Conservation (phyloP, 2,888 invertebrate genomes). For the Epistrophe eligans region DNA sequence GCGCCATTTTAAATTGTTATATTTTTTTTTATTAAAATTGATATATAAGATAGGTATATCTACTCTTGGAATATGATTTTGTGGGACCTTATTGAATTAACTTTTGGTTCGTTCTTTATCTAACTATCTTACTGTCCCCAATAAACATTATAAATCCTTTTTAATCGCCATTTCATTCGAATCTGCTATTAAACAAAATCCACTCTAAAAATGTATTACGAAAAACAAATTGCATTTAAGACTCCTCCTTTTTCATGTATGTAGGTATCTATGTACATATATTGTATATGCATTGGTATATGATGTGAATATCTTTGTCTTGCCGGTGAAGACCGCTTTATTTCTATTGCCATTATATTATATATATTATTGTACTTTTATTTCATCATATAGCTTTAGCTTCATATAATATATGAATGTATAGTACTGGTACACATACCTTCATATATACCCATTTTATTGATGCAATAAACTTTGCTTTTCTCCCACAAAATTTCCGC, state of each 20-base stretch:
- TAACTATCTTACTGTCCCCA: not conserved
- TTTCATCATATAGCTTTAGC: conserved; percentile 28
- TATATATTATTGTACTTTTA: conserved; percentile 16
- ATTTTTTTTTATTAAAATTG: no score
- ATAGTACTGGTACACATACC: not conserved
- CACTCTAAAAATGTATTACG: conserved; percentile 47
- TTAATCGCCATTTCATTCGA: conserved; percentile 7
- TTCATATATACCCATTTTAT: conserved; percentile 37
- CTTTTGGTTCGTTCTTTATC: not conserved
- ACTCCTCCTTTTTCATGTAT: conserved; percentile 64
- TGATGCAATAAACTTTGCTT: conserved; percentile 67
- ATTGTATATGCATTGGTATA: not conserved
- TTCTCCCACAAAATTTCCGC: conserved; percentile 26
- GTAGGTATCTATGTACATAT: not conserved
- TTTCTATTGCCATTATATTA: conserved; percentile 32
- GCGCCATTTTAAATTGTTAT: no score
- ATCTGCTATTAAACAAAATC: conserved; percentile 48
- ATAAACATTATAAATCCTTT: conserved; percentile 23
- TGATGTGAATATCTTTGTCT: not conserved
- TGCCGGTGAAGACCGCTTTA: conserved; percentile 25
- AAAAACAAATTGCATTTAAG: conserved; percentile 57
- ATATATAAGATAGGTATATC: no score
- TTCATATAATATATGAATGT: not conserved
- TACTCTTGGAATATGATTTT: no score
- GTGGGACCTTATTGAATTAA: not conserved